Percentiles rank a stretch among this genome's conserved stretches.
Conservation (phyloP, 2,888 invertebrate species). For the Gandaritis pyraliata region DNA sequence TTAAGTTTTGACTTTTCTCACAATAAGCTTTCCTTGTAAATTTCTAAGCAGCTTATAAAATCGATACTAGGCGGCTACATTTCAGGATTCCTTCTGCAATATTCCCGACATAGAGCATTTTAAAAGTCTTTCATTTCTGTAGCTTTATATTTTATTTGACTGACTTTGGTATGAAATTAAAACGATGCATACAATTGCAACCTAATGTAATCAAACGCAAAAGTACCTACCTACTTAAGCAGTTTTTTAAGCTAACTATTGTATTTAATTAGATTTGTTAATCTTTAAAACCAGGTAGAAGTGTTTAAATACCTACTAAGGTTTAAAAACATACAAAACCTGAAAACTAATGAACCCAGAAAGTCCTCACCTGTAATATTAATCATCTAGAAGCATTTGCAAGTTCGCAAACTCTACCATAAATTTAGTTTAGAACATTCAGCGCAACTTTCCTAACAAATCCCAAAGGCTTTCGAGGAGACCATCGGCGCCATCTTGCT, state of each 20-base stretch:
- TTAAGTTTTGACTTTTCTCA: slow-evolving; percentile 37
- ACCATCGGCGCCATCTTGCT: slow-evolving; percentile 73
- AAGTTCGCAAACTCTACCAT: slow-evolving; percentile 24
- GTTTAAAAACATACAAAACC: neutral
- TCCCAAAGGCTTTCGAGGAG: slow-evolving; percentile 47
- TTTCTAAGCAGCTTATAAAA: slow-evolving; percentile 73
- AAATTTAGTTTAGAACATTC: slow-evolving; percentile 39
- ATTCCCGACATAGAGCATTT: slow-evolving; percentile 15
- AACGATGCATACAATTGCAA: too few relatives aligned
- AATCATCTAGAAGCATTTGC: slow-evolving; percentile 14
- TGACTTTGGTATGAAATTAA: too few relatives aligned
- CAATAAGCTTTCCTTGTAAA: slow-evolving; percentile 67
- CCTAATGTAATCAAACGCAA: too few relatives aligned
- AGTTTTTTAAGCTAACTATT: too few relatives aligned
- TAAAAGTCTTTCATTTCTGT: neutral
- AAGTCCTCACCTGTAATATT: neutral
- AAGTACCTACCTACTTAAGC: too few relatives aligned
- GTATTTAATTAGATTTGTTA: too few relatives aligned
- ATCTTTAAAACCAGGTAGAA: too few relatives aligned
- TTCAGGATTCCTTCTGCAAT: slow-evolving; percentile 46
- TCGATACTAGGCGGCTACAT: slow-evolving; percentile 54
- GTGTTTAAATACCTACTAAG: too few relatives aligned
- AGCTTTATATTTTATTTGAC: neutral
- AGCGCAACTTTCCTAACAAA: slow-evolving; percentile 50
- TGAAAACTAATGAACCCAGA: neutral